These are phyloP conservation scores for Tridacna gigas DNA, from an alignment of 2,888 invertebrate species.

Conservation along the genomic window DNA sequence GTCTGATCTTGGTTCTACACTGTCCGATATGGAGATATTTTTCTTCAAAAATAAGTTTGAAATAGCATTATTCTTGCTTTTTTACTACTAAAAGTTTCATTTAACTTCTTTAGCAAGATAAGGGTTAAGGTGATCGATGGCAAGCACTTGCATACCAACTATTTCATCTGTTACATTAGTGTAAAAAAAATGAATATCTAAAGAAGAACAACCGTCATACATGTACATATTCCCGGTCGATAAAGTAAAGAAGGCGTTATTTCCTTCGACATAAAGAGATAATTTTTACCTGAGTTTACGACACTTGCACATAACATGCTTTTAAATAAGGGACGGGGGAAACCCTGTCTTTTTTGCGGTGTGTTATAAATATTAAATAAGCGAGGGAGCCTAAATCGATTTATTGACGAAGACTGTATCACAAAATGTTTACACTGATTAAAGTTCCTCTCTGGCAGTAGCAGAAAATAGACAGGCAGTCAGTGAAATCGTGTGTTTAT, in stretches of 20 bases:
- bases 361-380: slow-evolving; percentile 26
- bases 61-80: too few relatives aligned
- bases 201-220: too few relatives aligned
- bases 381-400: slow-evolving; percentile 6
- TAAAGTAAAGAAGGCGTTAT: neutral
- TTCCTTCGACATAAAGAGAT: neutral
- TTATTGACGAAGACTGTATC: slow-evolving; percentile 18
- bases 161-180: too few relatives aligned
- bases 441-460: slow-evolving; percentile 8
- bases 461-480: neutral
- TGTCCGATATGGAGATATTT: too few relatives aligned
- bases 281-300: slow-evolving; percentile 12
- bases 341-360: neutral
- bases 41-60: too few relatives aligned
- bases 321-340: neutral
- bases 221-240: too few relatives aligned
- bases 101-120: too few relatives aligned
- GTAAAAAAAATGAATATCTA: too few relatives aligned
- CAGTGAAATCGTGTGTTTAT: neutral
- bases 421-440: slow-evolving; percentile 11
- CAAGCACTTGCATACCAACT: too few relatives aligned
- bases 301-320: slow-evolving; percentile 8
- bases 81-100: too few relatives aligned
- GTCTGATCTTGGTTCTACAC: too few relatives aligned
- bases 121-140: too few relatives aligned